Evolutionary conservation across 1,140 invertebrate species (phyloP).

Genomic region (Cydia fagiglandana): DNA sequence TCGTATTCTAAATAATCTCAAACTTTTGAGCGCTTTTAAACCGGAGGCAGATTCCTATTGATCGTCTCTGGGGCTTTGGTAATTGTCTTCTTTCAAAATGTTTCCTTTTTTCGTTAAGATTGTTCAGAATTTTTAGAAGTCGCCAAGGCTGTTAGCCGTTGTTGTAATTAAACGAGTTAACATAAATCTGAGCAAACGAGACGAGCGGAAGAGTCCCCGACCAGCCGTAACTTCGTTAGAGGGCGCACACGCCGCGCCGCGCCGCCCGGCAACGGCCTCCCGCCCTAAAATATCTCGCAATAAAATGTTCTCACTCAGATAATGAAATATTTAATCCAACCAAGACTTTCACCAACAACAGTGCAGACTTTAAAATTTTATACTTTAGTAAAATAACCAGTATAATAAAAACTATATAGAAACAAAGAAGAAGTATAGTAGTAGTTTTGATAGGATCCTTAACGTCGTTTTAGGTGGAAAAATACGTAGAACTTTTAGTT

Average conservation of each 20-base stretch:
- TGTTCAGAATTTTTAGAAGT: conserved; percentile 31
- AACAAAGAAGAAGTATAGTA: not conserved
- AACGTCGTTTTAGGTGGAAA: not conserved
- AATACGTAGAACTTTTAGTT: not conserved
- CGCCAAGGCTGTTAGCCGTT: conserved; percentile 35
- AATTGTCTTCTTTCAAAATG: conserved; percentile 28
- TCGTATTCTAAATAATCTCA: not conserved
- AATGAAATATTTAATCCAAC: conserved; percentile 36
- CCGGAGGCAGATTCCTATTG: conserved; percentile 18
- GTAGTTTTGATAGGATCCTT: not conserved
- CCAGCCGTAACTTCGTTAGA: conserved; percentile 54
- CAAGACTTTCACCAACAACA: conserved; percentile 12
- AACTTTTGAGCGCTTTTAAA: conserved; percentile 12
- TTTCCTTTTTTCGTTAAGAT: conserved; percentile 25
- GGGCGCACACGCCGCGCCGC: conserved; percentile 28
- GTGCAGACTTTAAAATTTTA: conserved; percentile 33
- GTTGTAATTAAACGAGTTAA: conserved; percentile 56
- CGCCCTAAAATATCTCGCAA: conserved; percentile 35
- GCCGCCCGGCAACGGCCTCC: conserved; percentile 35
- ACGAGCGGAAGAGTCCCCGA: conserved; percentile 45
- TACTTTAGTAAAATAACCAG: not conserved
- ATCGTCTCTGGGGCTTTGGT: conserved; percentile 19
- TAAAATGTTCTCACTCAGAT: conserved; percentile 39
- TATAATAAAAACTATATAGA: not conserved
- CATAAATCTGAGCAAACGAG: conserved; percentile 55